Conservation (phyloP, 2,888 invertebrate species). For the Xestia xanthographa region DNA sequence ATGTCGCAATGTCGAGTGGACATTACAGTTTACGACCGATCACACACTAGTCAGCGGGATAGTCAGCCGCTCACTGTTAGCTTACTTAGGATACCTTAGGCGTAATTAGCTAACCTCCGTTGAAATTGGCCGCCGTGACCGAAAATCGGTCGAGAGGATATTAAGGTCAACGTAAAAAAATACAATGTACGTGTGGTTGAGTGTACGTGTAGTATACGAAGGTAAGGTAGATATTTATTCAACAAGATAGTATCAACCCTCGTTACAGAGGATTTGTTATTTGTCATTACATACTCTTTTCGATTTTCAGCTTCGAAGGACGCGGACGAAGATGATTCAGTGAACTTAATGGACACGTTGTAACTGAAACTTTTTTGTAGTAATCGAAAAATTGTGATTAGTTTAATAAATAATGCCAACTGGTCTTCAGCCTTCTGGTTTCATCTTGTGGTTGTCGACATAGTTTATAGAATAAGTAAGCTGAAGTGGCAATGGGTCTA, state of each 20-base stretch:
- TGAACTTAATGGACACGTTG: constrained; percentile 29
- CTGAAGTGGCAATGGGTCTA: too few species aligned
- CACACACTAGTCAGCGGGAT: neutral
- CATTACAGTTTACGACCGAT: neutral
- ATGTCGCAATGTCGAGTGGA: neutral
- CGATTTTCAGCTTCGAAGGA: constrained; percentile 53
- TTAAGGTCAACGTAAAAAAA: neutral
- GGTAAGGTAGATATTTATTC: constrained; percentile 16
- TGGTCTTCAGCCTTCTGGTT: neutral
- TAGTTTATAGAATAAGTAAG: too few species aligned
- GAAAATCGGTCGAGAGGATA: neutral
- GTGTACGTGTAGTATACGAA: constrained; percentile 9
- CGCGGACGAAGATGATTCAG: constrained; percentile 32
- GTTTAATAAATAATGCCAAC: constrained; percentile 7
- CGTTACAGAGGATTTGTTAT: constrained; percentile 52
- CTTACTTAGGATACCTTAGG: neutral
- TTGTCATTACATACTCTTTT: constrained; percentile 50
- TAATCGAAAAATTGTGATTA: neutral
- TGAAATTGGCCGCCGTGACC: neutral
- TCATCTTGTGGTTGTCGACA: too few species aligned
- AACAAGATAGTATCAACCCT: constrained; percentile 40
- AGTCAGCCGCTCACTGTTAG: neutral
- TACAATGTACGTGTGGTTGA: neutral
- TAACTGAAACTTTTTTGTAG: constrained; percentile 1
- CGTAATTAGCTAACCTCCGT: neutral